Percentiles rank a stretch among this genome's conserved stretches.
phyloP scores from a whole-genome alignment of 2,113 vertebrate species.

The Macroglossus sobrinus region DNA sequence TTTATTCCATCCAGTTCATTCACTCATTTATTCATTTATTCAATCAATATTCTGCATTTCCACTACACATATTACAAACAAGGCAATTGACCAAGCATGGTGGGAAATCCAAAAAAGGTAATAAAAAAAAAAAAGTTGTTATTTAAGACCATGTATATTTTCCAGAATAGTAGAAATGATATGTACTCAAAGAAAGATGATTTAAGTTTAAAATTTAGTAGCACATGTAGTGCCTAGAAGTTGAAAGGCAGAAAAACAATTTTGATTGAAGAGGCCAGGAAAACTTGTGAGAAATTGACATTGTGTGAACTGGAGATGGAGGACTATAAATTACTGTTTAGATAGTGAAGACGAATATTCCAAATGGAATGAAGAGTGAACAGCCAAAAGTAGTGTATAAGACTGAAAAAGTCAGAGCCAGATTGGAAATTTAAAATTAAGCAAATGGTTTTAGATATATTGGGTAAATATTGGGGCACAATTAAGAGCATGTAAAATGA shows the following conservation, averaged over 20 bases:
- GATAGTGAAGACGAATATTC: not conserved
- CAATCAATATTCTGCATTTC: not conserved
- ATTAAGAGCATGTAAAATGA: not conserved
- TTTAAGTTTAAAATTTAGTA: not conserved
- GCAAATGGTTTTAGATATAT: not conserved
- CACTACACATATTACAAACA: not conserved
- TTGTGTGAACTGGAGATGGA: not conserved
- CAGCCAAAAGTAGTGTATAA: not conserved
- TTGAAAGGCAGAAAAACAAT: not conserved
- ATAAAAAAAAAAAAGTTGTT: not conserved
- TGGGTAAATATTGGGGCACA: not conserved
- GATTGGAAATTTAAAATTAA: not conserved
- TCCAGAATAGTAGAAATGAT: not conserved
- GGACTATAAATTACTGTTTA: not conserved
- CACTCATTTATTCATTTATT: slow-evolving; percentile 10
- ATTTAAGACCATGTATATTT: not conserved
- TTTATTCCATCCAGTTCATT: not conserved
- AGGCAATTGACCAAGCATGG: not conserved
- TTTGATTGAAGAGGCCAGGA: not conserved
- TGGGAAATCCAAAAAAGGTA: not conserved
- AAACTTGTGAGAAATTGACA: not conserved
- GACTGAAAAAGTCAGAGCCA: not conserved
- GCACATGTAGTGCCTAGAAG: not conserved
- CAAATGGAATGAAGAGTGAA: not conserved
- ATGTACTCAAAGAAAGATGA: not conserved